Conservation (phyloP, 2,797 vertebrate genomes). For the Pteropus rufus region DNA sequence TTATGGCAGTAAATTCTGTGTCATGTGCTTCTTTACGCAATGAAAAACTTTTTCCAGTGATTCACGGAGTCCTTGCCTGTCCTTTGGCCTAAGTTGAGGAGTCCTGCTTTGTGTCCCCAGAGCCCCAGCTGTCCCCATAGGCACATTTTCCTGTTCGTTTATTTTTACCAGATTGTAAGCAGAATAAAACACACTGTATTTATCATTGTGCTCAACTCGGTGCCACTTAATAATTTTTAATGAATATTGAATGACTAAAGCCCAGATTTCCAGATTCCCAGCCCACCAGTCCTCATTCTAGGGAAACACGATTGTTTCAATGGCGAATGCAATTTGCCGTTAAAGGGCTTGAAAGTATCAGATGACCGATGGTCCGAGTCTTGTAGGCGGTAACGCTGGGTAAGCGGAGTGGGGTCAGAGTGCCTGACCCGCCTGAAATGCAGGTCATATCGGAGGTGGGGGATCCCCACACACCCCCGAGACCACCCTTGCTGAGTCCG, state of each 20-base stretch:
- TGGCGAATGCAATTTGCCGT: accelerated
- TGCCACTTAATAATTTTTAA: accelerated
- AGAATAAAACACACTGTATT: accelerated
- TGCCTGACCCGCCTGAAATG: neutral
- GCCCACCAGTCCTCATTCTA: no score
- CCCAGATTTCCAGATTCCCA: neutral
- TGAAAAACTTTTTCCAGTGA: accelerated
- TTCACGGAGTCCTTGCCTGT: neutral
- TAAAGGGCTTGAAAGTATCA: neutral
- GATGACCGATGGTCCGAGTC: accelerated
- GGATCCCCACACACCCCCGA: neutral
- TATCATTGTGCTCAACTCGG: accelerated
- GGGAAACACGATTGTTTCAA: neutral
- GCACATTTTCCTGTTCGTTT: no score
- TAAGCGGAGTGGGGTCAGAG: accelerated
- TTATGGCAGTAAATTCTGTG: accelerated
- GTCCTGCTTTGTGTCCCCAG: accelerated
- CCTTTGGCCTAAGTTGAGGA: neutral
- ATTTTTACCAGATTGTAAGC: neutral
- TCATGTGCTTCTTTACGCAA: neutral
- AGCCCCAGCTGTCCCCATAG: accelerated
- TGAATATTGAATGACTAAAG: neutral
- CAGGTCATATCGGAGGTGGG: accelerated
- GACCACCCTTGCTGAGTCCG: no score
- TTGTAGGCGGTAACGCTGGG: accelerated